phyloP scores from a whole-genome alignment of 2,888 invertebrate species.

The Rhingia campestris region DNA sequence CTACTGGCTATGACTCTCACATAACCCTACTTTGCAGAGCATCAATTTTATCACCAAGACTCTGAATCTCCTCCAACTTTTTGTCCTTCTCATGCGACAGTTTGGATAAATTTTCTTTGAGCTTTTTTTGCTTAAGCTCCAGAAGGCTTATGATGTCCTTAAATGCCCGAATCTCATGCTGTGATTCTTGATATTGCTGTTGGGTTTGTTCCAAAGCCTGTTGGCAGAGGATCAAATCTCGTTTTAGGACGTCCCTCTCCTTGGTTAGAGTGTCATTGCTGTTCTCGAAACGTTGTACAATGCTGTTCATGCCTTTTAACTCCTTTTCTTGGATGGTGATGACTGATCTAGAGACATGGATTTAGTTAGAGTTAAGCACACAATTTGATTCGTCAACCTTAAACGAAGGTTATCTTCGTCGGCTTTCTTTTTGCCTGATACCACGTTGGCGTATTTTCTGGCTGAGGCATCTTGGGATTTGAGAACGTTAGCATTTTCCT shows the following conservation, averaged over 20 bases:
- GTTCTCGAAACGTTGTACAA: constrained; percentile 80
- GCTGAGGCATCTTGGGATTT: constrained; percentile 80
- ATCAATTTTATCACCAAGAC: constrained; percentile 80
- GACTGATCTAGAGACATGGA: constrained; percentile 36
- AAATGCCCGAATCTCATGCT: constrained; percentile 80
- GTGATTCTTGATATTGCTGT: constrained; percentile 78
- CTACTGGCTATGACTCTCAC: background rate
- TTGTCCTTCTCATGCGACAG: constrained; percentile 79
- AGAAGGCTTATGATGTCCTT: constrained; percentile 79
- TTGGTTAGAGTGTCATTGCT: constrained; percentile 79
- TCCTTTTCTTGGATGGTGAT: constrained; percentile 80
- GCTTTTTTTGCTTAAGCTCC: constrained; percentile 79
- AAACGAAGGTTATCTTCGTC: constrained; percentile 80
- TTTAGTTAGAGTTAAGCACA: background rate
- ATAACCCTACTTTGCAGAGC: constrained; percentile 77
- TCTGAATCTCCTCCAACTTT: constrained; percentile 80
- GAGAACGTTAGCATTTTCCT: constrained; percentile 79
- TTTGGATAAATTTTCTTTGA: constrained; percentile 77
- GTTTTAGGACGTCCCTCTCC: constrained; percentile 80
- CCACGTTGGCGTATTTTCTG: constrained; percentile 79
- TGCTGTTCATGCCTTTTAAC: constrained; percentile 79
- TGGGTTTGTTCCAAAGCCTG: constrained; percentile 76
- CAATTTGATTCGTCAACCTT: constrained; percentile 75
- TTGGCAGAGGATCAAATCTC: constrained; percentile 78
- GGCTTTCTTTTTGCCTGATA: constrained; percentile 78